Conservation (phyloP, 2,888 invertebrate species). For the Cremastinae sp. region DNA sequence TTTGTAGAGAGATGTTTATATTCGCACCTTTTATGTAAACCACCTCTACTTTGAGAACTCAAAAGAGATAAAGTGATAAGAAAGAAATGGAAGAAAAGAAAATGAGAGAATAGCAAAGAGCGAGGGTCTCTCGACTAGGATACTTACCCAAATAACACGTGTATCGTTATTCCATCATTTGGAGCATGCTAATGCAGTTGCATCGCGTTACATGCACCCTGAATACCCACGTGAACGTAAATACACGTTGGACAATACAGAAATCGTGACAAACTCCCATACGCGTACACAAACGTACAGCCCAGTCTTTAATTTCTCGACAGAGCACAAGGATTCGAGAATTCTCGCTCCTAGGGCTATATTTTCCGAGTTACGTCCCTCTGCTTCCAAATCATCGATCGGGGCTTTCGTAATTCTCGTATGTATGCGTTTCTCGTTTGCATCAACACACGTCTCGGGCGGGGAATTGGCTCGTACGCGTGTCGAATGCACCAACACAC, state of each 20-base stretch:
- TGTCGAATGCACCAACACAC: too few relatives aligned
- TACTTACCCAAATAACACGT: not conserved
- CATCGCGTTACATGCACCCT: conserved; percentile 9
- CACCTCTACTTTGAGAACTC: too few relatives aligned
- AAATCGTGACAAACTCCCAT: not conserved
- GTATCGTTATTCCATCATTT: conserved; percentile 54
- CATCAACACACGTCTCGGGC: too few relatives aligned
- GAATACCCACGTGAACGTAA: conserved; percentile 2
- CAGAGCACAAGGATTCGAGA: too few relatives aligned
- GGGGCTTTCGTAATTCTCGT: not conserved
- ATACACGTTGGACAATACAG: not conserved
- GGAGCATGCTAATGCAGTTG: conserved; percentile 57
- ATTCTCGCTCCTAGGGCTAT: not conserved
- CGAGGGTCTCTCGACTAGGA: conserved; percentile 28
- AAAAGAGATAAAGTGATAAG: not conserved
- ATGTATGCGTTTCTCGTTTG: too few relatives aligned
- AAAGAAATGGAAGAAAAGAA: not conserved
- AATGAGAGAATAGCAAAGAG: conserved; percentile 18
- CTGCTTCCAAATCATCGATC: too few relatives aligned
- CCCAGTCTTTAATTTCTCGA: too few relatives aligned
- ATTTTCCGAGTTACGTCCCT: not conserved
- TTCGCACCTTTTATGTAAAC: too few relatives aligned
- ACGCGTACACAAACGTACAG: not conserved
- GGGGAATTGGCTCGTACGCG: too few relatives aligned
- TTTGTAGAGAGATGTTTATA: too few relatives aligned